Conservation (phyloP, 2,797 vertebrate species). For the Spinus pinus region DNA sequence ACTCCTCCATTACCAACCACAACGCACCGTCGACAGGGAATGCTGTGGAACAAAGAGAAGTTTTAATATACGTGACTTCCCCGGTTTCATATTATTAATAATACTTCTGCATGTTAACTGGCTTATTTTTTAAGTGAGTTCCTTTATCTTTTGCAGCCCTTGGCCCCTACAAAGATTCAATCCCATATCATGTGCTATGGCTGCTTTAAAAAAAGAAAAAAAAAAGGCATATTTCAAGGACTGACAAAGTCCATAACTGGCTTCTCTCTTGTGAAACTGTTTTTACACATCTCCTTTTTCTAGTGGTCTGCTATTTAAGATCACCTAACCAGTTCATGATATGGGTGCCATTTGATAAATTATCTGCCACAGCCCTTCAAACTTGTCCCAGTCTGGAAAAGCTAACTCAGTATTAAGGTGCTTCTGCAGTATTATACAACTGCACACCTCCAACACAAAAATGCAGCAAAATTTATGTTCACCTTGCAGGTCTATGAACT, state of each 20-base stretch:
- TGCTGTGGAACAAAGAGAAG: conserved; percentile 58
- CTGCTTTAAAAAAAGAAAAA: not conserved
- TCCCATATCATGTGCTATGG: not conserved
- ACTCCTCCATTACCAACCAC: conserved; percentile 82
- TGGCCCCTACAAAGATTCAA: not conserved
- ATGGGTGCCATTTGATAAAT: not conserved
- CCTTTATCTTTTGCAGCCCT: not conserved
- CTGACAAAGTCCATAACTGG: not conserved
- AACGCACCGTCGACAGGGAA: conserved; percentile 76
- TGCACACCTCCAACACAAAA: not conserved
- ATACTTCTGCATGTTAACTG: not conserved
- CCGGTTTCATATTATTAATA: not conserved
- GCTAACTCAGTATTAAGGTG: not conserved
- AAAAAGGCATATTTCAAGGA: not conserved
- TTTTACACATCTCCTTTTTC: not conserved
- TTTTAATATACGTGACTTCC: not conserved
- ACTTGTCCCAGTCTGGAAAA: not conserved
- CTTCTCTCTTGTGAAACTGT: not conserved
- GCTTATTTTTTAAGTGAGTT: not conserved
- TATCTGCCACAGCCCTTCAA: not conserved
- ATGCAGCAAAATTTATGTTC: not conserved
- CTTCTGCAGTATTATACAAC: not conserved
- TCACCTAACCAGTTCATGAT: not conserved
- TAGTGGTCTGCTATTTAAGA: not conserved
- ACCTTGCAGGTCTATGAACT: not conserved